A percentile compares a stretch with the other conserved stretches of the same genome.
phyloP scores from a whole-genome alignment of 1,140 invertebrate species.

The Brachionus paranguensis region DNA sequence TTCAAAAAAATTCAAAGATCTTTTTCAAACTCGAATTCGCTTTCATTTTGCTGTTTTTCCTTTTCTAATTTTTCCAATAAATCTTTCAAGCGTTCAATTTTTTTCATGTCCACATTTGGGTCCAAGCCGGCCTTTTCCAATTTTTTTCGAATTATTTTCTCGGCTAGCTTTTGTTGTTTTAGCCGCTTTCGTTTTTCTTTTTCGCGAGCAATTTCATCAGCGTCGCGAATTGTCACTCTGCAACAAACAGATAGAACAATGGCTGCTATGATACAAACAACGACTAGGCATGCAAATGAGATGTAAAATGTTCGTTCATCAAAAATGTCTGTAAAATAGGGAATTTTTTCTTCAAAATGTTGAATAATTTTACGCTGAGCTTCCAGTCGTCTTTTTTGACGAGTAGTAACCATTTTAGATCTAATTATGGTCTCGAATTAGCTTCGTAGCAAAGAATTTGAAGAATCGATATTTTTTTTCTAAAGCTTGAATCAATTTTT shows the following conservation, averaged over 20 bases:
- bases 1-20: background rate
- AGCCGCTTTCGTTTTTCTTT: slow-evolving; percentile 32
- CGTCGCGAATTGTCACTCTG: slow-evolving; percentile 9
- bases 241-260: slow-evolving; percentile 28
- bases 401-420: background rate
- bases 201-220: slow-evolving; percentile 16
- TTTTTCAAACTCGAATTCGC: slow-evolving; percentile 9
- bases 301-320: slow-evolving; percentile 39
- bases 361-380: slow-evolving; percentile 24
- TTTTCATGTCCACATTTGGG: slow-evolving; percentile 20
- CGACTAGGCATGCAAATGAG: slow-evolving; percentile 6
- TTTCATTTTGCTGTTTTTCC: background rate
- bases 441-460: background rate
- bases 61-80: slow-evolving; percentile 21
- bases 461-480: background rate
- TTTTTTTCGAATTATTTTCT: slow-evolving; percentile 35
- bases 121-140: background rate
- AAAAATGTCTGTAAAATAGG: slow-evolving; percentile 35
- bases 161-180: slow-evolving; percentile 17
- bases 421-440: background rate
- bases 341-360: slow-evolving; percentile 39
- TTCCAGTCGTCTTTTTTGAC: slow-evolving; percentile 27
- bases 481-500: background rate
- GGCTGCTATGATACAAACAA: slow-evolving; percentile 15
- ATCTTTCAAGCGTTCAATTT: slow-evolving; percentile 17